Base-by-base conservation (phyloP, 2,888 invertebrate species). In the Callinectes sapidus region DNA sequence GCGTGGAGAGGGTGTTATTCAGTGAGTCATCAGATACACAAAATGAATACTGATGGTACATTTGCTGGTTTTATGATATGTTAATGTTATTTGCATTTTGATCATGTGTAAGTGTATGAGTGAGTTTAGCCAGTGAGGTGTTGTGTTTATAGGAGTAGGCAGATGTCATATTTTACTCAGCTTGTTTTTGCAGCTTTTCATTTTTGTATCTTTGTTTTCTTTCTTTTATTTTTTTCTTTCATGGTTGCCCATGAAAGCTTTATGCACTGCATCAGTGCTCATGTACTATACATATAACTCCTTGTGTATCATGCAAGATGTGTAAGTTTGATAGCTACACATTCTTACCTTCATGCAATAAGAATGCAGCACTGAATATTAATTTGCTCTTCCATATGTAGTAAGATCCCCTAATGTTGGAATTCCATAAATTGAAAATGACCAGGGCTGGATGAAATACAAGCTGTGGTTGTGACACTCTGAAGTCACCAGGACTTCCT, bases 221-320 rank as follows among this genome's bases (percentile, higher is more conserved):
- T 35, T 35, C 14, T n/a, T 1, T 81, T 32, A 14, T 35, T 14
- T 32, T 35, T 32, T 81, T 81, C 14, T 32, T 2, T 81, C 81
- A 81, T 81, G 81, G 35, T 32, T 81, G 14, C 35, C 18, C 81
- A 81, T 81, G 81, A 81, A 35, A 13, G 35, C 35, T 28, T 16
- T 81, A 81, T 81, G 81, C 81, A 81, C n/a, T 81, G 81, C 35
- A 81, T 81, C 81, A 81, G n/a, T 81, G 81, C 81, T 10, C 10
- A 81, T 28, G 77, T 81, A 35, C 35, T 32, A n/a, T n/a, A 81
- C 35, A 35, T 16, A 81, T 18, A 35, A 81, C 16, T 2, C 71
- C 1, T 28, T 71, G 28, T 71, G 6, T 16, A 81, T 35, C 32
- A 14, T 81, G 32, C 32, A 13, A 81, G 16, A 81, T 81, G 71